Evolutionary conservation across 2,797 vertebrate genomes (phyloP).

Genomic region (Alosa sapidissima): DNA sequence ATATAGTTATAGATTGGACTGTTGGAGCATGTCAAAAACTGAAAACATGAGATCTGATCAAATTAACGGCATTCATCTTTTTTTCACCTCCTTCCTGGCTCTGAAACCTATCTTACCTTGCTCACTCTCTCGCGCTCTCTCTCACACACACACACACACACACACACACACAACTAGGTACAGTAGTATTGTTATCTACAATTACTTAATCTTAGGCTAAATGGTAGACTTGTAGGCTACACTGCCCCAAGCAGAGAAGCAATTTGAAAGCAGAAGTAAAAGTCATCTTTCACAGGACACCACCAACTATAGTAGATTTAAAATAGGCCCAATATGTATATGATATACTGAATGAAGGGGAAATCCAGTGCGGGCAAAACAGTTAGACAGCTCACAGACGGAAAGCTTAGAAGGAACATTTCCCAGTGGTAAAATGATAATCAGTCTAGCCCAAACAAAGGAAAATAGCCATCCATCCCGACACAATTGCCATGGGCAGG

Average conservation of each 20-base stretch:
- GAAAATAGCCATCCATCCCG: slow-evolving; percentile 47
- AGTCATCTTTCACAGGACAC: not conserved
- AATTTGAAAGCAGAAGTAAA: not conserved
- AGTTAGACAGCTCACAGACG: not conserved
- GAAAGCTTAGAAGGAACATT: not conserved
- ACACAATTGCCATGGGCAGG: slow-evolving; percentile 38
- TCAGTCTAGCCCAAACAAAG: slow-evolving; percentile 55
- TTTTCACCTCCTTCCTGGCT: no score
- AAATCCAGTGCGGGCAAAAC: not conserved
- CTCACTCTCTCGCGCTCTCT: not conserved
- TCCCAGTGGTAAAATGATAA: slow-evolving; percentile 38
- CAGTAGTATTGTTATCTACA: not conserved
- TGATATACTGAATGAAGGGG: not conserved
- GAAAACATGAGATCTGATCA: no score
- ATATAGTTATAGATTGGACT: no score
- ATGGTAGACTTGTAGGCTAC: not conserved
- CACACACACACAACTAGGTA: not conserved
- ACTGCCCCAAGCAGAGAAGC: not conserved
- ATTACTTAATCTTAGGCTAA: not conserved
- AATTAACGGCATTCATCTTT: no score
- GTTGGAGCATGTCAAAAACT: no score
- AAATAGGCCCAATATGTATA: not conserved
- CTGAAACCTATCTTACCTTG: not conserved
- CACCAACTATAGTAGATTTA: not conserved
- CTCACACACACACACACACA: not conserved